Evolutionary conservation across 2,797 vertebrate genomes (phyloP).

Genomic region (Capromys pilorides): DNA sequence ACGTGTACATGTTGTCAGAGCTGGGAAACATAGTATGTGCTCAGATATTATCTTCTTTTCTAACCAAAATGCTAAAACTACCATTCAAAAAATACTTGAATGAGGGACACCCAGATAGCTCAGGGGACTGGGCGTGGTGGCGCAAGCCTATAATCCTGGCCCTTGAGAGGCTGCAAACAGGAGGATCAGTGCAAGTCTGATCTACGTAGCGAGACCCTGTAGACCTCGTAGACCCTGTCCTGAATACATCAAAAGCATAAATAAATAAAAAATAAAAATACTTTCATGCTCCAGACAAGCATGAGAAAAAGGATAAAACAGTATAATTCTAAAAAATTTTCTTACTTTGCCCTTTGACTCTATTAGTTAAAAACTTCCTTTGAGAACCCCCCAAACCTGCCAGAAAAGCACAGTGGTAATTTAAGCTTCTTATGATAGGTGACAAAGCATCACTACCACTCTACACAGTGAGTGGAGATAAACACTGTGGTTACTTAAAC

Average conservation of each 20-base stretch:
- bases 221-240: too few species aligned
- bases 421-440: neutral
- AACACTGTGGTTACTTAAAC: conserved; percentile 17
- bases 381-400: neutral
- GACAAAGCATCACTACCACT: neutral
- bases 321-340: neutral
- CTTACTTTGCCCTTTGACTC: neutral
- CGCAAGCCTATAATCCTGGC: too few species aligned
- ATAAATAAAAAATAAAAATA: neutral
- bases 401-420: neutral
- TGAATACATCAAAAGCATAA: too few species aligned
- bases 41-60: neutral
- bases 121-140: too few species aligned
- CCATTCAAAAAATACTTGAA: neutral
- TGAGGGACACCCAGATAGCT: neutral
- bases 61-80: conserved; percentile 5
- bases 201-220: too few species aligned
- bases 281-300: neutral
- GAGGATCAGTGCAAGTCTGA: too few species aligned
- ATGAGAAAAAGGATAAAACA: neutral
- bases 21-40: conserved; percentile 14
- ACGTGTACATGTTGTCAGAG: conserved; percentile 14
- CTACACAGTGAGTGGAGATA: neutral
- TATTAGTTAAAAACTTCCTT: conserved; percentile 5
- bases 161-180: too few species aligned